Conservation (phyloP, 2,797 vertebrate genomes). For the Carcharodon carcharias region DNA sequence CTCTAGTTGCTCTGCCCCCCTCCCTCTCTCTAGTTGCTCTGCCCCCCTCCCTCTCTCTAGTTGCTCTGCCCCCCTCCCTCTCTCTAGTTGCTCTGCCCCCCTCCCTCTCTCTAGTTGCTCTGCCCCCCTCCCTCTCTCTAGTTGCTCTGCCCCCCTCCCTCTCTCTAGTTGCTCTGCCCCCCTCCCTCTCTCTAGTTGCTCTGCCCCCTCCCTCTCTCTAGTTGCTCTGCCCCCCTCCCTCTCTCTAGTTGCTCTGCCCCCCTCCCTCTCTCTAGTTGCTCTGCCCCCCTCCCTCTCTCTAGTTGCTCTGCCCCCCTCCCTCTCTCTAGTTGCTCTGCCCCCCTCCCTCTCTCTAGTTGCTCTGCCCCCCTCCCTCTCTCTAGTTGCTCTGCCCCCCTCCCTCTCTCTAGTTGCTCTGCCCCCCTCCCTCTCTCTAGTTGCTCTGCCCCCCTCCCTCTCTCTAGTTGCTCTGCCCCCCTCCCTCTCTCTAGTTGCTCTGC, state of each 20-base stretch:
- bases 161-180: background rate
- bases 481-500: accelerated
- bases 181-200: too few relatives aligned
- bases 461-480: accelerated
- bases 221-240: accelerated
- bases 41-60: background rate
- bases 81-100: background rate
- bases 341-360: too few relatives aligned
- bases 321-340: too few relatives aligned
- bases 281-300: background rate
- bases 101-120: background rate
- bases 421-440: background rate
- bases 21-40: too few relatives aligned
- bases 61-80: too few relatives aligned
- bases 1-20: background rate
- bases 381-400: accelerated
- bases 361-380: background rate
- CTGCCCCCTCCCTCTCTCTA: background rate
- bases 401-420: too few relatives aligned
- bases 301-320: too few relatives aligned
- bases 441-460: too few relatives aligned
- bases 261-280: too few relatives aligned
- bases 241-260: too few relatives aligned
- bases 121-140: accelerated
- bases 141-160: background rate